A percentile compares a stretch with the other conserved stretches of the same genome.
Evolutionary conservation across 2,888 invertebrate species (phyloP).

Genomic region (Pyrrhia umbra): DNA sequence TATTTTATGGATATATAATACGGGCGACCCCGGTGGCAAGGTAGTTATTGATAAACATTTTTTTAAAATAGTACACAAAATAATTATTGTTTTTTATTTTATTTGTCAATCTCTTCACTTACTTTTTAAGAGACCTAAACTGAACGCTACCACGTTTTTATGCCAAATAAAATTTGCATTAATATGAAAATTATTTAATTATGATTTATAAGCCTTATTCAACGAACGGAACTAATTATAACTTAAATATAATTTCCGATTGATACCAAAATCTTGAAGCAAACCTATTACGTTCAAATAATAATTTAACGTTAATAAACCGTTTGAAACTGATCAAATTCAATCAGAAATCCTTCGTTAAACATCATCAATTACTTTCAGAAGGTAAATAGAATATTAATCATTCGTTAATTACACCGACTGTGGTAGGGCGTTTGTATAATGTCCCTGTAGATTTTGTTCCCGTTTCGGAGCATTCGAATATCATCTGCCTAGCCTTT

Average conservation of each 20-base stretch:
- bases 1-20: no score
- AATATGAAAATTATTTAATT: constrained; percentile 30
- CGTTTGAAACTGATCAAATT: constrained; percentile 23
- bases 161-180: neutral
- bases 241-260: constrained; percentile 27
- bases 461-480: no score
- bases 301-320: constrained; percentile 27
- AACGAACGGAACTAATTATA: constrained; percentile 24
- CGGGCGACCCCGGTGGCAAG: no score
- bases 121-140: no score
- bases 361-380: constrained; percentile 2
- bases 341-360: constrained; percentile 16
- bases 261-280: constrained; percentile 4
- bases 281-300: constrained; percentile 41
- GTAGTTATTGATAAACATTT: no score
- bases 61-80: no score
- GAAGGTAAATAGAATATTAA: constrained; percentile 18
- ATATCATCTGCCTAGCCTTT: no score
- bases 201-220: constrained; percentile 3
- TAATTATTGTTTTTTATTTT: no score
- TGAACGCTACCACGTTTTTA: constrained; percentile 3
- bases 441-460: constrained; percentile 2
- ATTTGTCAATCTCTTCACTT: no score
- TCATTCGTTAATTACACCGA: neutral
- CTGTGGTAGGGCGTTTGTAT: neutral